Conservation (phyloP, 2,113 vertebrate species). For the Falco punctatus region DNA sequence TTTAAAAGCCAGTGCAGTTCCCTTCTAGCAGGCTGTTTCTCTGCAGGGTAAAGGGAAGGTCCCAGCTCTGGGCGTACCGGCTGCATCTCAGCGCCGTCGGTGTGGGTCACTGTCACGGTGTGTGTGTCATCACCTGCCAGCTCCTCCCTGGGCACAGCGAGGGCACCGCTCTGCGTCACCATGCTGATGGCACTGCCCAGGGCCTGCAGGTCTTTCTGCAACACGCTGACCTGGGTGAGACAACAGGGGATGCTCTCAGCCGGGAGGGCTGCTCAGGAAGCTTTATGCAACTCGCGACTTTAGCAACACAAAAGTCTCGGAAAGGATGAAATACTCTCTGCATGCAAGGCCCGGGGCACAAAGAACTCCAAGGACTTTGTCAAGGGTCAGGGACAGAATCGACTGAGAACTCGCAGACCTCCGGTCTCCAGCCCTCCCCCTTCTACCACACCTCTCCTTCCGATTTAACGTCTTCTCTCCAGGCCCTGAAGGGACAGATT, state of each 20-base stretch:
- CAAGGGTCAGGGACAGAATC: accelerated
- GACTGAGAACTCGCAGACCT: not conserved
- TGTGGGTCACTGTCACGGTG: conserved; percentile 60
- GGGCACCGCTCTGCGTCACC: conserved; percentile 72
- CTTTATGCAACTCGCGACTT: not conserved
- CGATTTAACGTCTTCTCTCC: not conserved
- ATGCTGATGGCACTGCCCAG: conserved; percentile 76
- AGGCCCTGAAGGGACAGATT: not conserved
- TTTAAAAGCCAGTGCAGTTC: not conserved
- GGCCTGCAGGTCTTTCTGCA: conserved; percentile 76
- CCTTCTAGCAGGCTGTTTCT: not conserved
- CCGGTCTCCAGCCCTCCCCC: not conserved
- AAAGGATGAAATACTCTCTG: not conserved
- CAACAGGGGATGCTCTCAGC: not conserved
- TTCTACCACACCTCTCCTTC: not conserved
- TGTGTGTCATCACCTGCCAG: conserved; percentile 18
- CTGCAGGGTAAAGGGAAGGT: not conserved
- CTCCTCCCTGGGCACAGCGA: conserved; percentile 42
- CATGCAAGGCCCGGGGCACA: not conserved
- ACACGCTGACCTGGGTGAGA: conserved; percentile 70
- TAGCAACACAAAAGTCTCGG: not conserved
- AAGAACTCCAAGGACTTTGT: not conserved
- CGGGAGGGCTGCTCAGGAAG: not conserved
- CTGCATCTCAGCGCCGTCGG: conserved; percentile 54
- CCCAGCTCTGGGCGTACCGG: conserved; percentile 55